These are phyloP conservation scores for zebrafish (Danio rerio) DNA, from an alignment of 2,113 vertebrate genomes.

Conservation along the genomic window DNA sequence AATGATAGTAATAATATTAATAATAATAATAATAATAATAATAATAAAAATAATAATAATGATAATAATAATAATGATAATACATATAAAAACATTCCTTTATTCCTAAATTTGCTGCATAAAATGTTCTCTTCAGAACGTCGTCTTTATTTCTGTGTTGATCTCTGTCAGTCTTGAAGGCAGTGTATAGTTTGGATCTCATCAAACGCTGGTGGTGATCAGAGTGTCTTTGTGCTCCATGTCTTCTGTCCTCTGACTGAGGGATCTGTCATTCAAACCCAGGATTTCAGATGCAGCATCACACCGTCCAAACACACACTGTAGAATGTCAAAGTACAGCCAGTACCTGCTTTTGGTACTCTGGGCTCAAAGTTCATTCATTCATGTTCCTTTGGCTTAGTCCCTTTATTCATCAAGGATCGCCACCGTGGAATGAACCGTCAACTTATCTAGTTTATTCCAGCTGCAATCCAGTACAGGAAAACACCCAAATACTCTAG, in stretches of 20 bases:
- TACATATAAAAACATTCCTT: no score
- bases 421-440: no score
- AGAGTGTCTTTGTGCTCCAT: conserved; percentile 4
- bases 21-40: no score
- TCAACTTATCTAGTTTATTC: no score
- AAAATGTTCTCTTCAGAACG: not conserved
- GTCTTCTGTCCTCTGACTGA: not conserved
- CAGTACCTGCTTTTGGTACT: not conserved
- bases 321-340: not conserved
- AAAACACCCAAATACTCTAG: no score
- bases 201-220: not conserved
- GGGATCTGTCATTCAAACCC: not conserved
- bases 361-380: no score
- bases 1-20: no score
- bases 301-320: not conserved
- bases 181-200: not conserved
- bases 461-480: no score
- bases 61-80: no score
- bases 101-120: not conserved
- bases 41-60: no score
- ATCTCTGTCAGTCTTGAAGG: not conserved
- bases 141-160: not conserved
- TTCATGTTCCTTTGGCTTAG: no score
- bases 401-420: no score
- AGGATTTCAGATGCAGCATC: not conserved